phyloP scores from a whole-genome alignment of 2,113 vertebrate genomes.

The Geococcyx californianus region DNA sequence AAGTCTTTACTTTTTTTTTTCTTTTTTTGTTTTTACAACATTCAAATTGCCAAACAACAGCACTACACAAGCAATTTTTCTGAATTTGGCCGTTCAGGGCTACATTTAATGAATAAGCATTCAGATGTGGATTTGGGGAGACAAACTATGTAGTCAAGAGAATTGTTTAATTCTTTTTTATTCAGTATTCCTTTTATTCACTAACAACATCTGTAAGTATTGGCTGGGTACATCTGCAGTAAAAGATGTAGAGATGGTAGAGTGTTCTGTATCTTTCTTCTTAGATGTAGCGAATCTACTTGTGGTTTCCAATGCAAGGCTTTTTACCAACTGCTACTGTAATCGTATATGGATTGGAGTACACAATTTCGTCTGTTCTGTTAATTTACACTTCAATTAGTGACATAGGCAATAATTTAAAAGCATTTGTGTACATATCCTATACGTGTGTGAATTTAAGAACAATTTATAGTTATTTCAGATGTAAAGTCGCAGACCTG shows the following conservation, averaged over 20 bases:
- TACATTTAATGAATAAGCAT: background rate
- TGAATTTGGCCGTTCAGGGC: background rate
- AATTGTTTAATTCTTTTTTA: background rate
- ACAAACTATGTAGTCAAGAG: background rate
- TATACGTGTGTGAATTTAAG: background rate
- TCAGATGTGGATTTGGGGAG: background rate
- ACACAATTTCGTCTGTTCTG: background rate
- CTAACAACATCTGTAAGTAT: background rate
- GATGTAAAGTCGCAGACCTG: slow-evolving; percentile 65
- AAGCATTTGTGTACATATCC: background rate
- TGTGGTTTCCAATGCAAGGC: background rate
- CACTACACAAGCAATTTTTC: background rate
- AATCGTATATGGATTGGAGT: background rate
- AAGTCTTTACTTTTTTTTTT: background rate
- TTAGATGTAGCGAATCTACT: background rate
- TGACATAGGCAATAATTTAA: background rate
- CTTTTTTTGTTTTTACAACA: no score
- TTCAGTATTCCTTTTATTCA: background rate
- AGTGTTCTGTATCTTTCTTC: background rate
- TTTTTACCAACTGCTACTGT: background rate
- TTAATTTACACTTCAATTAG: background rate
- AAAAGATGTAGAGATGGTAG: background rate
- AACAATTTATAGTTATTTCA: slow-evolving; percentile 66
- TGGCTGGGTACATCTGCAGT: background rate
- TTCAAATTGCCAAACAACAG: background rate